Evolutionary conservation across 2,113 vertebrate species (phyloP).

Genomic region (Ceuthmochares aereus): DNA sequence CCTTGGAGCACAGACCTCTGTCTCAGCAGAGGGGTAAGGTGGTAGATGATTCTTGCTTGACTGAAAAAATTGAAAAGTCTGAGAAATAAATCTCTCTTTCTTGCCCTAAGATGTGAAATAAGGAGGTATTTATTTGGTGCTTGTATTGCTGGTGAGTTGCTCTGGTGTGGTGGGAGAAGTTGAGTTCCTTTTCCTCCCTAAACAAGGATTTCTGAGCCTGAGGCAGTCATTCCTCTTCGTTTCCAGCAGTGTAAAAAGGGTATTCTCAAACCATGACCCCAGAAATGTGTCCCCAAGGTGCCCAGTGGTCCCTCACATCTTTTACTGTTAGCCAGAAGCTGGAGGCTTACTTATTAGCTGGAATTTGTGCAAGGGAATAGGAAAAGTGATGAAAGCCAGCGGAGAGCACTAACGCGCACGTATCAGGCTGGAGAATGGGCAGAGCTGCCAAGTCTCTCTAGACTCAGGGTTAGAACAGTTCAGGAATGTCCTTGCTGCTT

Average conservation of each 20-base stretch:
- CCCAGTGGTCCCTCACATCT: accelerated
- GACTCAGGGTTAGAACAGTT: background rate
- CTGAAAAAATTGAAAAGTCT: background rate
- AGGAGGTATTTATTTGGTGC: background rate
- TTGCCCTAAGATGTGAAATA: background rate
- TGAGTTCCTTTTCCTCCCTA: background rate
- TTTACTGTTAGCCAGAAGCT: background rate
- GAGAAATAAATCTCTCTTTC: background rate
- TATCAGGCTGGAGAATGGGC: background rate
- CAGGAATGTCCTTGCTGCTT: background rate
- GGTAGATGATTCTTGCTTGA: background rate
- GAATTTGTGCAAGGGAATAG: background rate
- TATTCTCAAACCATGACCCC: background rate
- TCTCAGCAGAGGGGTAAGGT: background rate
- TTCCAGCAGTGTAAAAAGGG: background rate
- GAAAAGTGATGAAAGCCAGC: background rate
- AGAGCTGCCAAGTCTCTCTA: background rate
- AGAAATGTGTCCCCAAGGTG: background rate
- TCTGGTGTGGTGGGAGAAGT: background rate
- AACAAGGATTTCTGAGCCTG: background rate
- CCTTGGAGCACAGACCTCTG: accelerated
- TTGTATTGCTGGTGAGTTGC: background rate
- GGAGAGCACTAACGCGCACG: accelerated
- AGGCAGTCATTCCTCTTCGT: background rate
- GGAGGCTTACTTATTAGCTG: background rate